Conservation (phyloP, 2,113 vertebrate species). For the Macroglossus sobrinus region DNA sequence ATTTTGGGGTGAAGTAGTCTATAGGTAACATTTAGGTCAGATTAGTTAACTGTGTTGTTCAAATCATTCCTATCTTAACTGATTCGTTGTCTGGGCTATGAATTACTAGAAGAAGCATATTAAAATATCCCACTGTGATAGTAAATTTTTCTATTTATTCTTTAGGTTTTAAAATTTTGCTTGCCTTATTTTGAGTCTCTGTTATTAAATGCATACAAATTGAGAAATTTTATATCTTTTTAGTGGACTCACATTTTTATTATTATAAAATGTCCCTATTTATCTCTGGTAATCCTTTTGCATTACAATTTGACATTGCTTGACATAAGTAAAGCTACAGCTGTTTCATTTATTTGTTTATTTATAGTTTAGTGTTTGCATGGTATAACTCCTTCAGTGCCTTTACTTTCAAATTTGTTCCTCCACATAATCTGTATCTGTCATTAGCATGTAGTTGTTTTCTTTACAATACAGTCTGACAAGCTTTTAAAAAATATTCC, state of each 20-base stretch:
- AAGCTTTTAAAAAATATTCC: not conserved
- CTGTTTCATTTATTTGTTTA: not conserved
- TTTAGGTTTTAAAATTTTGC: not conserved
- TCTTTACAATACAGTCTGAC: not conserved
- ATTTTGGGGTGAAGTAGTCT: not conserved
- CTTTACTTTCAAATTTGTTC: not conserved
- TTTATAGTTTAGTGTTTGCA: not conserved
- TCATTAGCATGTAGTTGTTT: not conserved
- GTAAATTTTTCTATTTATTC: not conserved
- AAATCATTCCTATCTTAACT: not conserved
- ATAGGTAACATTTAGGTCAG: not conserved
- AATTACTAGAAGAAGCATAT: not conserved
- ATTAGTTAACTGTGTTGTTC: not conserved
- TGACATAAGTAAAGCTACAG: not conserved
- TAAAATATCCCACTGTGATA: not conserved
- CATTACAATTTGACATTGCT: not conserved
- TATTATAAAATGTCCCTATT: not conserved
- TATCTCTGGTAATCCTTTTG: not conserved
- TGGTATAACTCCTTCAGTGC: not conserved
- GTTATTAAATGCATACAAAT: not conserved
- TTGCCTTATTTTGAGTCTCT: not conserved
- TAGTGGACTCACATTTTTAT: not conserved
- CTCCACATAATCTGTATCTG: not conserved
- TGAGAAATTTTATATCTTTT: not conserved
- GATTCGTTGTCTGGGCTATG: not conserved